phyloP scores from a whole-genome alignment of 2,797 vertebrate species.

The Anniella stebbinsi region DNA sequence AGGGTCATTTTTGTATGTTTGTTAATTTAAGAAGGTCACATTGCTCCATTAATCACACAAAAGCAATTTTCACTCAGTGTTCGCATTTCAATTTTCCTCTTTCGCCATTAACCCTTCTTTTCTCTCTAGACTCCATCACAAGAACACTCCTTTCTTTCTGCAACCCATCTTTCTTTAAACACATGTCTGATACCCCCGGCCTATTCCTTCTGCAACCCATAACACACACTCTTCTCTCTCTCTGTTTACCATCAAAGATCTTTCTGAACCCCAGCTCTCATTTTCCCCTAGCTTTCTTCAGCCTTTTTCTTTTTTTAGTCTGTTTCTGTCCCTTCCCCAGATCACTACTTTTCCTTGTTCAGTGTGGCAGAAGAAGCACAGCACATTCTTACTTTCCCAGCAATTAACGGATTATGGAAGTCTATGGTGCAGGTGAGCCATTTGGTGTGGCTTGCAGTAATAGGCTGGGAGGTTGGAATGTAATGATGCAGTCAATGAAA shows the following conservation, averaged over 20 bases:
- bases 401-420: background rate
- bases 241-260: background rate
- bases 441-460: background rate
- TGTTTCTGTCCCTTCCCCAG: background rate
- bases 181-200: background rate
- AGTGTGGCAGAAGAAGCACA: background rate
- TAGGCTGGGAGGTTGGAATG: background rate
- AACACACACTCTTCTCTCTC: too few relatives aligned
- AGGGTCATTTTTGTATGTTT: background rate
- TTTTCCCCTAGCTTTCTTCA: background rate
- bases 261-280: background rate
- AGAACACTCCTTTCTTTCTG: background rate
- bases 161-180: background rate
- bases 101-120: background rate
- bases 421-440: background rate
- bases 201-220: background rate
- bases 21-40: background rate
- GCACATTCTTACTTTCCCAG: background rate
- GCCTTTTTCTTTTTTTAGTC: background rate
- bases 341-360: background rate
- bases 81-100: background rate
- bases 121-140: background rate
- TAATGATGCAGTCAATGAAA: background rate
- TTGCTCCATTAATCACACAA: background rate
- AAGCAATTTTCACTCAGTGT: background rate